phyloP scores from a whole-genome alignment of 2,888 invertebrate genomes.

The Trachelus troglodyta region DNA sequence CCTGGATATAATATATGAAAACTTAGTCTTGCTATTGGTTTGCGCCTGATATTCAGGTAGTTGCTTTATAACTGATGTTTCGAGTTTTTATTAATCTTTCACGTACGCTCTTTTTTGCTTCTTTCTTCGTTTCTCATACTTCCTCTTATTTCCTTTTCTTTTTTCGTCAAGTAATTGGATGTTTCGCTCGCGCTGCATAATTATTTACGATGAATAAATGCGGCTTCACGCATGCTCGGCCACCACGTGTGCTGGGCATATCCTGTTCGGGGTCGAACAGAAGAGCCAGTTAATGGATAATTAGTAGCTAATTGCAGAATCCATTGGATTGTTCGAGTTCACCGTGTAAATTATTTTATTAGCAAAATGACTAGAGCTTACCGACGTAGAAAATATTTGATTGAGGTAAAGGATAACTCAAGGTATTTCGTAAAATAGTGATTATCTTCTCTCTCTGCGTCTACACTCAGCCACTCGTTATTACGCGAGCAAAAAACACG shows the following conservation, averaged over 20 bases:
- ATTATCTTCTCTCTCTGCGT: not conserved
- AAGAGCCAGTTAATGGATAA: not conserved
- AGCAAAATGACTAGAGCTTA: not conserved
- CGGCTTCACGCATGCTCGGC: not conserved
- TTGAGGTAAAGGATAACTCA: not conserved
- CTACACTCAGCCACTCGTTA: not conserved
- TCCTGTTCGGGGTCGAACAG: not conserved
- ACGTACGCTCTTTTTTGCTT: not conserved
- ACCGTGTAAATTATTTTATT: not conserved
- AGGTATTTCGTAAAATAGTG: too few species aligned
- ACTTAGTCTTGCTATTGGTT: not conserved
- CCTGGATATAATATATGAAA: not conserved
- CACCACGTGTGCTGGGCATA: not conserved
- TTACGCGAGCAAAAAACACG: not conserved
- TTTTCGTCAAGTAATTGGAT: not conserved
- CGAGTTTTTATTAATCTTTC: not conserved
- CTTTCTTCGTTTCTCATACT: not conserved
- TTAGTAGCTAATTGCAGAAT: not conserved
- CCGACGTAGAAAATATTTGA: not conserved
- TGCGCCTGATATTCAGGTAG: not conserved
- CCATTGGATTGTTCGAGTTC: not conserved
- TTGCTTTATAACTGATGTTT: not conserved
- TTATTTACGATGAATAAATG: not conserved
- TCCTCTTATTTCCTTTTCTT: not conserved
- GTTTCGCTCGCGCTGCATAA: not conserved